Percentiles rank a stretch among this genome's conserved stretches.
Evolutionary conservation across 1,140 invertebrate species (phyloP).

Genomic region (Drosophila equinoxialis): DNA sequence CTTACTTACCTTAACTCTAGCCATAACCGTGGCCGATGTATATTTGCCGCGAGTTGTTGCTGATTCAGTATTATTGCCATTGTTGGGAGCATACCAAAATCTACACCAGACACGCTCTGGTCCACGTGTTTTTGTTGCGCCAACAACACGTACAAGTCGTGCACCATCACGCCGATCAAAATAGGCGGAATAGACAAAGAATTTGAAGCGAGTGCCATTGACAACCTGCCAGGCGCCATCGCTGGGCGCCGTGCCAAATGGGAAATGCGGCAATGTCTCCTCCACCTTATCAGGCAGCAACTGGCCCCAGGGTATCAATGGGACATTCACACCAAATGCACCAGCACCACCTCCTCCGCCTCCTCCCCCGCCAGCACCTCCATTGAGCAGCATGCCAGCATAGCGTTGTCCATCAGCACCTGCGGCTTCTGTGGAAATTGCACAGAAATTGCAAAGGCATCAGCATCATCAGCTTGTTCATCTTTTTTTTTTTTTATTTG

Average conservation of each 20-base stretch:
- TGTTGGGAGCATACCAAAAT: slow-evolving; percentile 88
- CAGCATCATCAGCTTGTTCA: slow-evolving; percentile 22
- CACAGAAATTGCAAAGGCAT: slow-evolving; percentile 43
- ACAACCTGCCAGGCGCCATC: slow-evolving; percentile 86
- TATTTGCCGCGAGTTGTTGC: slow-evolving; percentile 68
- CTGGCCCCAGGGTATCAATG: slow-evolving; percentile 80
- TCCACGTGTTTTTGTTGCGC: slow-evolving; percentile 92
- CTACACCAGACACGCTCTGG: slow-evolving; percentile 93
- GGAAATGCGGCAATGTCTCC: slow-evolving; percentile 83
- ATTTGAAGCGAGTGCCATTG: slow-evolving; percentile 89
- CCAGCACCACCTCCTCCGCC: slow-evolving; percentile 41
- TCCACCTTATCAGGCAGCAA: slow-evolving; percentile 80
- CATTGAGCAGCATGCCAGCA: slow-evolving; percentile 74
- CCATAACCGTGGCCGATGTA: slow-evolving; percentile 88
- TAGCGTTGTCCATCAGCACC: slow-evolving; percentile 73
- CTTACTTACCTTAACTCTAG: slow-evolving; percentile 88
- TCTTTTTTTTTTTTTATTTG: slow-evolving; percentile 27
- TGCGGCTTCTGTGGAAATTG: slow-evolving; percentile 68
- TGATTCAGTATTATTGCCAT: slow-evolving; percentile 57
- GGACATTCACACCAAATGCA: slow-evolving; percentile 61
- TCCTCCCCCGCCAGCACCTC: slow-evolving; percentile 40
- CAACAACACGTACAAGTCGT: slow-evolving; percentile 90
- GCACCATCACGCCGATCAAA: slow-evolving; percentile 90
- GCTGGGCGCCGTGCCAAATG: slow-evolving; percentile 83
- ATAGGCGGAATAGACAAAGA: slow-evolving; percentile 96